phyloP scores from a whole-genome alignment of 1,140 invertebrate species.

The Pseudomyrmex sp. region DNA sequence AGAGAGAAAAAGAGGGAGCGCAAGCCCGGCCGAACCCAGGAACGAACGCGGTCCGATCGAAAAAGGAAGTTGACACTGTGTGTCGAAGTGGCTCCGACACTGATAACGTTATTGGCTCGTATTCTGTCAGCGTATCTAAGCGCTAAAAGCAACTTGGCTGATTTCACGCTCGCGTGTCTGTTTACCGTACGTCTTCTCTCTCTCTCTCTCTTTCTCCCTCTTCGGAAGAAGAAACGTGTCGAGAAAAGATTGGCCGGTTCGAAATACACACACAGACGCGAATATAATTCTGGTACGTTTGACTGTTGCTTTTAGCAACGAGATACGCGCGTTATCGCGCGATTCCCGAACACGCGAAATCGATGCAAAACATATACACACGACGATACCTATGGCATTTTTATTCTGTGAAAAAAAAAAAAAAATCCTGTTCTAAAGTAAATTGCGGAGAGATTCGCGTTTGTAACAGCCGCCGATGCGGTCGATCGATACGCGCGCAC shows the following conservation, averaged over 20 bases:
- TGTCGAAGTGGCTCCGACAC: slow-evolving; percentile 27
- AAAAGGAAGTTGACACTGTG: slow-evolving; percentile 47
- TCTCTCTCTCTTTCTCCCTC: background rate
- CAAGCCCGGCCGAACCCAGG: slow-evolving; percentile 43
- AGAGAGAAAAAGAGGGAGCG: slow-evolving; percentile 35
- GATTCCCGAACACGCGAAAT: too few species aligned
- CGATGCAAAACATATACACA: too few species aligned
- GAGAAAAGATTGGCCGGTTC: background rate
- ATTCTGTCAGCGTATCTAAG: slow-evolving; percentile 2
- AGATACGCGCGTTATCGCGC: too few species aligned
- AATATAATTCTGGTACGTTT: too few species aligned
- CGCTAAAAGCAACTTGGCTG: background rate
- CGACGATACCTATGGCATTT: too few species aligned
- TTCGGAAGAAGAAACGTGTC: background rate
- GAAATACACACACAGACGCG: background rate
- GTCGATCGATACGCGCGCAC: too few species aligned
- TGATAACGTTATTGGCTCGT: slow-evolving; percentile 35
- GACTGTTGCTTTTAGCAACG: too few species aligned
- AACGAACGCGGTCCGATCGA: slow-evolving; percentile 33
- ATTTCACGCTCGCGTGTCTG: background rate
- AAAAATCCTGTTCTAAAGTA: too few species aligned
- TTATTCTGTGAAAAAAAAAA: too few species aligned
- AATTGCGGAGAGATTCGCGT: too few species aligned
- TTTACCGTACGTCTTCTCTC: too few species aligned
- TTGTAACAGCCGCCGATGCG: too few species aligned